Base-by-base conservation (phyloP, 1,140 invertebrate genomes). In the Polypedilum pembai region DNA sequence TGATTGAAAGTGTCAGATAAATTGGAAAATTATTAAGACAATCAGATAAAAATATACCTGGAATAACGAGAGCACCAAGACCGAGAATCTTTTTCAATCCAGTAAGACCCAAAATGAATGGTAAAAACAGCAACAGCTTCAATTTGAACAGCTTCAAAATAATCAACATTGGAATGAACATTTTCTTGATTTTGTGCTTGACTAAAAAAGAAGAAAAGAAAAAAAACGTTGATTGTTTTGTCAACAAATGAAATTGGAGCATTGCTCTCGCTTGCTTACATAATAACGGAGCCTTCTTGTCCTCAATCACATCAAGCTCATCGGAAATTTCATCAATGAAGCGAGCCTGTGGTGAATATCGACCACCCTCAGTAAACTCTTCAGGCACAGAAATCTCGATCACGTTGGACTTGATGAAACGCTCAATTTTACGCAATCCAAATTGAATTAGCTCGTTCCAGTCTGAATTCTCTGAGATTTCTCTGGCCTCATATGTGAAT, bases 121-220 rank as follows among this genome's bases (percentile, higher is more conserved):
- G 92, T 78, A 94, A 79, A 82, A 94, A 92, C 3, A 93, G 83
- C 1, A 94, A 82, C 17, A 94, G 82, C 77, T 93, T 94, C 78
- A 94, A 78, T 80, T 94, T 94, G 85, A 94, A 93, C 72, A 94
- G 84, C 80, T 94, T 94, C 75, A 94, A 80, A 74, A 94, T 87
- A 75, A 94, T 80, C 77, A 94, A 81, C 85, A 93, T 86, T 0
- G 91, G 92, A 76, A 94, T 90, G 77, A 94, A 88, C n/a, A 94
- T 83, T 79, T 90, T 92, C 85, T 90, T 92, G 73, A 93, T 81
- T 79, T 90, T 89, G 79, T 91, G 87, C 12, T 91, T 88, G 76
- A 90, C 91, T 93, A 84, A 63, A 85, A 83, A 79, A 21, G 24
- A 45, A 18, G 3, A 20, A 69, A 69, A 20, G 41, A 63, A 74